A percentile compares a stretch with the other conserved stretches of the same genome.
phyloP scores from a whole-genome alignment of 2,797 vertebrate genomes.

The Acrocephalus scirpaceus region DNA sequence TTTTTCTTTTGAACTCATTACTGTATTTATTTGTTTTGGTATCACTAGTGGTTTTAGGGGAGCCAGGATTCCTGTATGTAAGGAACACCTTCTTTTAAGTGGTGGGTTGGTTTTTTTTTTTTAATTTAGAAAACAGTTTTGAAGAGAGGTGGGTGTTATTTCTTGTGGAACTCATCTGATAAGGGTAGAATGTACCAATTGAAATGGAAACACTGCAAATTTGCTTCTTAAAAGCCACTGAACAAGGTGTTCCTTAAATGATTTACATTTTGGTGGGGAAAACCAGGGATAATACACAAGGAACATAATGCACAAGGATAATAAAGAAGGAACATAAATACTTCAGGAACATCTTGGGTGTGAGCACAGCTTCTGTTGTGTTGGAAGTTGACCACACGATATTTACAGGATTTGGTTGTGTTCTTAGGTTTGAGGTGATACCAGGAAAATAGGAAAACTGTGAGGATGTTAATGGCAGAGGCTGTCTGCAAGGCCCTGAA shows the following conservation, averaged over 20 bases:
- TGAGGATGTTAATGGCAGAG: not conserved
- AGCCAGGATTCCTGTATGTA: not conserved
- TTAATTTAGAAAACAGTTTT: not conserved
- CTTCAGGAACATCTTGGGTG: not conserved
- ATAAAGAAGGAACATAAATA: not conserved
- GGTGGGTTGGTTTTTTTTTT: not conserved
- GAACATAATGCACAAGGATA: not conserved
- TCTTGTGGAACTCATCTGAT: conserved; percentile 23
- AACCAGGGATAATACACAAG: not conserved
- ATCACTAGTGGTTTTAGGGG: not conserved
- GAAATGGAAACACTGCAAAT: not conserved
- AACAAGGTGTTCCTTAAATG: not conserved
- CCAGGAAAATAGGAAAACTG: not conserved
- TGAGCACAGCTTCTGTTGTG: not conserved
- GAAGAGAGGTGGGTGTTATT: not conserved
- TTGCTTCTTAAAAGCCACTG: not conserved
- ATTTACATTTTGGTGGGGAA: not conserved
- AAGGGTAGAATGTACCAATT: not conserved
- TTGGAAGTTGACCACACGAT: not conserved
- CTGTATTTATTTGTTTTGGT: not conserved
- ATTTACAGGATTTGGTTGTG: not conserved
- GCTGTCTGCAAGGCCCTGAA: not conserved
- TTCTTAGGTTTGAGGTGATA: not conserved
- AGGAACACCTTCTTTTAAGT: conserved; percentile 25
- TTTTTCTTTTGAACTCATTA: not conserved